Evolutionary conservation across 2,888 invertebrate species (phyloP), one percentile per base, ranked within the genome.

Genomic region (Orthonychiurus folsomi): DNA sequence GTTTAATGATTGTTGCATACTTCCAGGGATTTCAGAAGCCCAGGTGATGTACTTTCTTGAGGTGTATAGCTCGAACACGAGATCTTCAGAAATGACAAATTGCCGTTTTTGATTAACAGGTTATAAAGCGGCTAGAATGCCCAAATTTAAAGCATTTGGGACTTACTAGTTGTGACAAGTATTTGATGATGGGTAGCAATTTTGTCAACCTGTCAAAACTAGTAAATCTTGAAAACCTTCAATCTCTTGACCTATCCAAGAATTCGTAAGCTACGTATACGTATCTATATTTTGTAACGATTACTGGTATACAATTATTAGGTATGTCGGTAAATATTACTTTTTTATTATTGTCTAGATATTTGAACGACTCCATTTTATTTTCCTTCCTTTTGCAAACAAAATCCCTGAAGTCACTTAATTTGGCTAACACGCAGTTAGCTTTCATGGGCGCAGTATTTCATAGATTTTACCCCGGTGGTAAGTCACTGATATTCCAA

Each of bases 261-360:
- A 37, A 37, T 37, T 37, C 37, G 37, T 37, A 37, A 37, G 37
- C n/a, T n/a, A n/a, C n/a, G n/a, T n/a, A n/a, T n/a, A n/a, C n/a
- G n/a, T n/a, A n/a, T n/a, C n/a, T n/a, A n/a, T n/a, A n/a, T n/a
- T n/a, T n/a, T n/a, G n/a, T n/a, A n/a, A n/a, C n/a, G n/a, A n/a
- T n/a, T n/a, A n/a, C n/a, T n/a, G n/a, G n/a, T n/a, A n/a, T n/a
- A n/a, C n/a, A n/a, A n/a, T n/a, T n/a, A n/a, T n/a, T n/a, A n/a
- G n/a, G n/a, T n/a, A n/a, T n/a, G n/a, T n/a, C n/a, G n/a, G n/a
- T n/a, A n/a, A n/a, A n/a, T n/a, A n/a, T n/a, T n/a, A n/a, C n/a
- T n/a, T n/a, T n/a, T n/a, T n/a, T n/a, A n/a, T n/a, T n/a, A n/a
- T n/a, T n/a, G n/a, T n/a, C n/a, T n/a, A 37, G 37, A 37, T 37